Base-by-base conservation (phyloP, 2,888 invertebrate species). In the Oxycera nigricornis region DNA sequence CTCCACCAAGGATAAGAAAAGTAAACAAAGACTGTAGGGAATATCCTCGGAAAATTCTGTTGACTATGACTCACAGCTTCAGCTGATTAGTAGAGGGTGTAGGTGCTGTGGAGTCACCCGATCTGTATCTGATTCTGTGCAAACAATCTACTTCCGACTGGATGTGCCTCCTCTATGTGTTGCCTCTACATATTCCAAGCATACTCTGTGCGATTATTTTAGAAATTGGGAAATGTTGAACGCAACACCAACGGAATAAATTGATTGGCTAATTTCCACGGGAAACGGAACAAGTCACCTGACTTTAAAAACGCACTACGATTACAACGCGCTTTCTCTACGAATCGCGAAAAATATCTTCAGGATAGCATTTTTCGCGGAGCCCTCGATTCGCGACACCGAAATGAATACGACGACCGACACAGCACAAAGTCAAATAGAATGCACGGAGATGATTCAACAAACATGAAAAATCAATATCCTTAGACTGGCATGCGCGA, bases 391-490 rank as follows among this genome's bases (percentile, higher is more conserved):
- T 24, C 28, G 35, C 24, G 46, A 30, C 59, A 73, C 41, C 31
- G 62, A 50, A 73, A 73, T 46, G 73, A 50, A 46, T 50, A 17
- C 30, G 41, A 46, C 50, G 30, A 75, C n/a, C n/a, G n/a, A n/a
- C n/a, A n/a, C 76, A 75, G 76, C 75, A 72, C 76, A 73, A 73
- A 57, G 50, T 72, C 76, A 76, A 77, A 73, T 78, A 70, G 70
- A 75, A 75, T 74, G 73, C 75, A 75, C 76, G 77, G 77, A n/a
- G n/a, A 78, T 79, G 79, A 79, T 79, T 79, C 78, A 79, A 79
- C 78, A 78, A 78, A 78, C 78, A 77, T 75, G 79, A 79, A 79
- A 79, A 79, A 79, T 79, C 79, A 74, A 79, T 81, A 82, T 46
- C 52, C 55, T 52, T 22, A 31, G 70, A 52, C 55, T 52, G 52